phyloP scores from a whole-genome alignment of 2,888 invertebrate genomes.

The Diarsia rubi region DNA sequence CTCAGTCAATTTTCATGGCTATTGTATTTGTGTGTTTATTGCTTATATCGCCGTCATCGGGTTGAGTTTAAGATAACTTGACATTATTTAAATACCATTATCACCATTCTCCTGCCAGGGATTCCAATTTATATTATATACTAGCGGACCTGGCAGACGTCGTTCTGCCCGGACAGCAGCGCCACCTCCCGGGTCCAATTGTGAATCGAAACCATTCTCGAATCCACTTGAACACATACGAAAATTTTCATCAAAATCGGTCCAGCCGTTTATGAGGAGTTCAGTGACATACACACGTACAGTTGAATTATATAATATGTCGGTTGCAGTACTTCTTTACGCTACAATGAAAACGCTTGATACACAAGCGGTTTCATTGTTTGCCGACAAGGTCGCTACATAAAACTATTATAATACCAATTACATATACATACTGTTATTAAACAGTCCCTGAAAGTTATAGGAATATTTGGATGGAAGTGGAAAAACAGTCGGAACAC shows the following conservation, averaged over 20 bases:
- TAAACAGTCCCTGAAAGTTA: conserved; percentile 21
- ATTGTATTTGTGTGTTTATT: not conserved
- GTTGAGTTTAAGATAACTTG: not conserved
- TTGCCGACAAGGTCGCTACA: conserved; percentile 54
- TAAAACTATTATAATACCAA: conserved; percentile 50
- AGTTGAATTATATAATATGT: too few relatives aligned
- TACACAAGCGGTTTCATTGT: conserved; percentile 56
- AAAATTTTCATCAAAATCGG: too few relatives aligned
- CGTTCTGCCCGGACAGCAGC: too few relatives aligned
- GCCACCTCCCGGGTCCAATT: too few relatives aligned
- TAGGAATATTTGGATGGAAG: conserved; percentile 29
- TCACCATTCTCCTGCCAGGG: too few relatives aligned
- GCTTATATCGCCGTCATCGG: not conserved
- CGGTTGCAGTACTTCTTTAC: conserved; percentile 11
- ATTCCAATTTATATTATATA: too few relatives aligned
- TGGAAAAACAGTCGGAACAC: not conserved
- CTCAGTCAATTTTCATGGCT: conserved; percentile 24
- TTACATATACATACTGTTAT: conserved; percentile 31
- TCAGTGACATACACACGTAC: too few relatives aligned
- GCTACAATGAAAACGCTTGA: conserved; percentile 28
- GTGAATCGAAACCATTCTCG: too few relatives aligned
- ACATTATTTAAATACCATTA: not conserved
- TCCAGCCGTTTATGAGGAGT: too few relatives aligned
- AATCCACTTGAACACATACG: too few relatives aligned
- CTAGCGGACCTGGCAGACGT: too few relatives aligned